These are phyloP conservation scores for Quiscalus mexicanus DNA, from an alignment of 2,113 vertebrate species.

Conservation along the genomic window DNA sequence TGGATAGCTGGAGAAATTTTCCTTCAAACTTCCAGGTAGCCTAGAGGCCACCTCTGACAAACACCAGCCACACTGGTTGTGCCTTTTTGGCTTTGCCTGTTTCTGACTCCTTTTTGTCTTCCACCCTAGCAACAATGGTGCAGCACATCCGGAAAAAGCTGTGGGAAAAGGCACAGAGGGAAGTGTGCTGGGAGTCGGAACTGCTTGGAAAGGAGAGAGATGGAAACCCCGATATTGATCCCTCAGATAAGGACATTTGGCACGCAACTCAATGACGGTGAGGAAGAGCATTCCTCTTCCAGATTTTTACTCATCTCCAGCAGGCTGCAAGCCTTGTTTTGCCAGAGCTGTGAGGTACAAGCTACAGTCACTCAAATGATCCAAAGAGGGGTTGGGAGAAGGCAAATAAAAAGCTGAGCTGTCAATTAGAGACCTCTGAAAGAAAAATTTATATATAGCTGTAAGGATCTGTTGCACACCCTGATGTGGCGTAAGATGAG, in stretches of 20 bases:
- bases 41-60: neutral
- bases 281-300: neutral
- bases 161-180: fast-evolving
- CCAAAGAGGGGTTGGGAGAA: neutral
- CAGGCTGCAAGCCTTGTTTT: conserved; percentile 1
- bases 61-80: fast-evolving
- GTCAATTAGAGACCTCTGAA: neutral
- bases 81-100: neutral
- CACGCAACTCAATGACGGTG: neutral
- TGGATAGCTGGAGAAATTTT: neutral
- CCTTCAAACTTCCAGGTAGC: neutral
- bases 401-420: neutral
- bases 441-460: neutral
- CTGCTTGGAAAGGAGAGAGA: neutral
- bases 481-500: neutral
- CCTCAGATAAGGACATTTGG: neutral
- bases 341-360: neutral
- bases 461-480: neutral
- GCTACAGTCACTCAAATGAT: neutral
- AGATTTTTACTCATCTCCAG: conserved; percentile 16
- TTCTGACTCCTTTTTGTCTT: neutral
- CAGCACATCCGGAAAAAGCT: neutral
- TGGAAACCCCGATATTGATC: neutral
- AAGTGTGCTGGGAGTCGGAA: fast-evolving
- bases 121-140: neutral